A percentile compares a stretch with the other conserved stretches of the same genome.
phyloP scores from a whole-genome alignment of 2,113 vertebrate species.

The Cebidichthys violaceus region DNA sequence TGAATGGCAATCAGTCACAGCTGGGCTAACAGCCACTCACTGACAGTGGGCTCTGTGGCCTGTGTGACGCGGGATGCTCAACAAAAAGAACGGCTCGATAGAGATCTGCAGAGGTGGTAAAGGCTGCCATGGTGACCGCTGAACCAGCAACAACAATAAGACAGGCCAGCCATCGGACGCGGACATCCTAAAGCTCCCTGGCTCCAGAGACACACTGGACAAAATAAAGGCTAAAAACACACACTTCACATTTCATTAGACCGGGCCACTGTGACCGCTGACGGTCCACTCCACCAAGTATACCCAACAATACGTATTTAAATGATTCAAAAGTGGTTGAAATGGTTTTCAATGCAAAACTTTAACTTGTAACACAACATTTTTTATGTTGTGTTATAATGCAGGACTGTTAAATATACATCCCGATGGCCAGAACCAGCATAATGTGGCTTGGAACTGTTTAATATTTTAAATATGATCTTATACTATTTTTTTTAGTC shows the following conservation, averaged over 20 bases:
- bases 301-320: background rate
- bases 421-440: background rate
- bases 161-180: slow-evolving; percentile 44
- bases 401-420: background rate
- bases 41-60: slow-evolving; percentile 57
- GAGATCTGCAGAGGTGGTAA: slow-evolving; percentile 81
- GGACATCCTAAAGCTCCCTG: slow-evolving; percentile 72
- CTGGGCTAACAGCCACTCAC: slow-evolving; percentile 25
- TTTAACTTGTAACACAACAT: background rate
- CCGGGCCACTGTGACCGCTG: slow-evolving; percentile 55
- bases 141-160: slow-evolving; percentile 76
- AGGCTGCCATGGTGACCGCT: slow-evolving; percentile 58
- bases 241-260: slow-evolving; percentile 80
- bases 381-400: background rate
- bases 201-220: slow-evolving; percentile 64
- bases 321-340: background rate
- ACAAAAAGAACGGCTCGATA: slow-evolving; percentile 76
- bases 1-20: slow-evolving; percentile 68
- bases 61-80: slow-evolving; percentile 44
- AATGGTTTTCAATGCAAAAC: background rate
- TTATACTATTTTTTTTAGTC: no score
- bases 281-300: slow-evolving; percentile 16
- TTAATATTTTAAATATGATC: no score
- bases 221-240: slow-evolving; percentile 79
- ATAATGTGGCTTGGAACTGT: no score